These are phyloP conservation scores for Bubo blakistoni DNA, from an alignment of 2,113 vertebrate genomes.

Conservation along the genomic window DNA sequence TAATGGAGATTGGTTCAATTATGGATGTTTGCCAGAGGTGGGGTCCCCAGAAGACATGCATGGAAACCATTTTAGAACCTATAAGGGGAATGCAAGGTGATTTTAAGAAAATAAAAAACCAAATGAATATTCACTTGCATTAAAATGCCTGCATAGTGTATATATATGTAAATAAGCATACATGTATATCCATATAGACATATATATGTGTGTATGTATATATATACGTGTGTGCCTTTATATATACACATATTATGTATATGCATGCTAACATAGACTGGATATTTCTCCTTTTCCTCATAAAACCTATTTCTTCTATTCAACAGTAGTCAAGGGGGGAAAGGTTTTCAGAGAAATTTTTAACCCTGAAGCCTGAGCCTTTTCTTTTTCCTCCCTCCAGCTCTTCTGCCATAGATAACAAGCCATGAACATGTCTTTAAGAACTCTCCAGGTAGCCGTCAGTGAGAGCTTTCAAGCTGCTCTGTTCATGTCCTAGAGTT, in stretches of 20 bases:
- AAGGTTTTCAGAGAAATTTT: not conserved
- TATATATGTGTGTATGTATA: not conserved
- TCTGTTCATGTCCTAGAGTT: conserved; percentile 21
- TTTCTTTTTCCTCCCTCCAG: not conserved
- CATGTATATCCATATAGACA: too few relatives aligned
- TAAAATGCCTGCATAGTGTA: not conserved
- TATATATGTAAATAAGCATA: not conserved
- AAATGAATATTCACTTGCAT: not conserved
- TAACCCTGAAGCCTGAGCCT: not conserved
- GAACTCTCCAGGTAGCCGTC: conserved; percentile 32
- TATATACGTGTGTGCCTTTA: not conserved
- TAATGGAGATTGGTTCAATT: not conserved
- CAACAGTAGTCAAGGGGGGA: not conserved
- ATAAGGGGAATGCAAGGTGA: not conserved
- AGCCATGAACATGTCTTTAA: conserved; percentile 12
- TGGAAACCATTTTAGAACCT: not conserved
- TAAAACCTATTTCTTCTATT: not conserved
- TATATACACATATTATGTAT: not conserved
- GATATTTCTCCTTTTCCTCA: not conserved
- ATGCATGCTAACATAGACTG: not conserved
- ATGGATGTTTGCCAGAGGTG: not conserved
- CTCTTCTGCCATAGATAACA: conserved; percentile 28
- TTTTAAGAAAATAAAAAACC: not conserved
- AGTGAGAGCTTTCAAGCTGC: conserved; percentile 28
- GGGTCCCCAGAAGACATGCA: not conserved